Percentiles rank a stretch among this genome's conserved stretches.
phyloP scores from a whole-genome alignment of 2,888 invertebrate genomes.

The Lordiphosa fenestrarum region DNA sequence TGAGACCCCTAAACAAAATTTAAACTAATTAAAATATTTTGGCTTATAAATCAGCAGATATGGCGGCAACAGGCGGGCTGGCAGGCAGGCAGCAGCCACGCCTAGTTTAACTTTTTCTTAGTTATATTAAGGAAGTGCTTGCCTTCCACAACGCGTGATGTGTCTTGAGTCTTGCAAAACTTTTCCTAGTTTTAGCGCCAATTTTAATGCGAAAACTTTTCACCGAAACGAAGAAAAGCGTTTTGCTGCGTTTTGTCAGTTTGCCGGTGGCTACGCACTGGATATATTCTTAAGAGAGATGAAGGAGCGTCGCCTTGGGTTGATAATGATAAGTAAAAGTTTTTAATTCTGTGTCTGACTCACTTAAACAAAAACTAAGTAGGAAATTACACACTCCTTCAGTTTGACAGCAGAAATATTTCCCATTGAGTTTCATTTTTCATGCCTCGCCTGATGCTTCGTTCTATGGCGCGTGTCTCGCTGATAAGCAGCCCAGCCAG shows the following conservation, averaged over 20 bases:
- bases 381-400: conserved; percentile 34
- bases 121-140: conserved; percentile 1
- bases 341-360: conserved; percentile 50
- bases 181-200: conserved; percentile 69
- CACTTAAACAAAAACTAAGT: conserved; percentile 43
- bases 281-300: not conserved
- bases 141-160: not conserved
- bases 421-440: conserved; percentile 46
- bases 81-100: conserved; percentile 10
- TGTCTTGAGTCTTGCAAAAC: conserved; percentile 39
- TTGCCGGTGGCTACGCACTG: conserved; percentile 1
- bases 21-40: conserved; percentile 62
- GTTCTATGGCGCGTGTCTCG: conserved; percentile 29
- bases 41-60: conserved; percentile 44
- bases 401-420: conserved; percentile 19
- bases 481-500: conserved; percentile 49
- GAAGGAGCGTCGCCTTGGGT: conserved; percentile 27
- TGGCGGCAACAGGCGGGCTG: conserved; percentile 12
- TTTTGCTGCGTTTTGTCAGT: conserved; percentile 39
- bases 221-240: conserved; percentile 19
- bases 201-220: conserved; percentile 68
- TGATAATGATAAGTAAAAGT: conserved; percentile 63
- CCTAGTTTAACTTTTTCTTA: conserved; percentile 13
- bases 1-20: conserved; percentile 26
- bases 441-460: conserved; percentile 41